Base-by-base conservation (phyloP, 2,888 invertebrate genomes). In the Tupiocoris notatus region DNA sequence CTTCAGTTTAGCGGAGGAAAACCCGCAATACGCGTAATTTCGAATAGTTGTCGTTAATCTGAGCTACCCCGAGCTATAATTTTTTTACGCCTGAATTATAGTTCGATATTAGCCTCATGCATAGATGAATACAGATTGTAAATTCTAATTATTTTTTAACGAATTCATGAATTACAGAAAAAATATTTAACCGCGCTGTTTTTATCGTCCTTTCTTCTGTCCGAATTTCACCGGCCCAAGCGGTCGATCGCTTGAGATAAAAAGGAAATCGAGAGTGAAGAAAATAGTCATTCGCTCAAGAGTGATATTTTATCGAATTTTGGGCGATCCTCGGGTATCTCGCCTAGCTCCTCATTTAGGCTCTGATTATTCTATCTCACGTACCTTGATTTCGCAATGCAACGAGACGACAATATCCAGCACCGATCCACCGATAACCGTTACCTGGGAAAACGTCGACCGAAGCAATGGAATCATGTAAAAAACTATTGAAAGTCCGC, bases 361-460 rank as follows among this genome's bases (percentile, higher is more conserved):
- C n/a, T n/a, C n/a, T n/a, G n/a, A n/a, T n/a, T n/a, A n/a, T n/a
- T n/a, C n/a, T n/a, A n/a, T n/a, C n/a, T n/a, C n/a, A n/a, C 90
- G 89, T 84, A 92, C 92, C 88, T 88, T 87, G 78, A 92, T 85
- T 78, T 86, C 85, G 67, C 90, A 90, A 17, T 87, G 84, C 59
- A 92, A 83, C 71, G 88, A 88, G 74, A 91, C 87, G 0, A 89
- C 88, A 74, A 90, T 88, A 83, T 94, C 95, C 76, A 93, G 84
- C 79, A 91, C 90, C 3, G 92, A 90, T 1, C 92, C 94, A 0
- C 94, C 94, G 78, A 94, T 88, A 20, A 94, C 89, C 9, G 82
- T 81, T 83, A 73, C 63, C 73, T 73, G 17, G 6, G 57, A 56
- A 20, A 57, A 65, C 17, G 59, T 9, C 18, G 59, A 59, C 16